Base-by-base conservation (phyloP, 2,113 vertebrate genomes). In the Macaca nemestrina region DNA sequence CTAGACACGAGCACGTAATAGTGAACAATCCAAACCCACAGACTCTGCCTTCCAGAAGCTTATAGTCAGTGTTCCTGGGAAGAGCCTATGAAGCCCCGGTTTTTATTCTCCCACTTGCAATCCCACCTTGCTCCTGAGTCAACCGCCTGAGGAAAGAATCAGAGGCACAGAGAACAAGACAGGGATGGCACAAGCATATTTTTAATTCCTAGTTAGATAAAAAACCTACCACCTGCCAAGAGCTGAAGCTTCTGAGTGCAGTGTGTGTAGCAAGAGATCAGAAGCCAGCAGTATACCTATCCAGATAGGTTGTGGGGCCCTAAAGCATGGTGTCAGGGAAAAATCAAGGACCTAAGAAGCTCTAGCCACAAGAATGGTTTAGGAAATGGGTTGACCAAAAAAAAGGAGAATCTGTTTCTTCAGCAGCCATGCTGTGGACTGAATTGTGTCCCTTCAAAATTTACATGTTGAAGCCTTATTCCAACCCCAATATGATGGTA, bases 221-320 rank as follows among this genome's bases (percentile, higher is more conserved):
- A 84, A 78, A 25, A 6, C 16, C 38, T 6, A 76, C 35, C 6
- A 50, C 8, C 27, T 14, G 38, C 16, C 75, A 48, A 72, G 82
- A 88, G 40, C 32, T 72, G 23, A 80, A 35, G 35, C 52, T 40
- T 32, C 40, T 50, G n/a, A 86, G 43, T 0, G 5, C 3, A 64
- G 79, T 45, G 25, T 35, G 3, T 38, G 67, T 35, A 16, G 18
- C 32, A 86, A 23, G 76, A 84, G 32, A 88, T 4, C 43, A 0
- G 0, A 3, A 10, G 86, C 17, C 70, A 43, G 81, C 3, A 27
- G 40, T 4, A 6, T 1, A 23, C 0, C 9, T 50, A 23, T 0
- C 12, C 32, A 22, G 32, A 70, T 10, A 61, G 48, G 17, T 35
- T 35, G 23, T 7, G 67, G 25, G 32, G 32, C 48, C 76, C n/a